Percentiles rank a stretch among this genome's conserved stretches.
Conservation (phyloP, 2,113 vertebrate genomes). For the Passer montanus region DNA sequence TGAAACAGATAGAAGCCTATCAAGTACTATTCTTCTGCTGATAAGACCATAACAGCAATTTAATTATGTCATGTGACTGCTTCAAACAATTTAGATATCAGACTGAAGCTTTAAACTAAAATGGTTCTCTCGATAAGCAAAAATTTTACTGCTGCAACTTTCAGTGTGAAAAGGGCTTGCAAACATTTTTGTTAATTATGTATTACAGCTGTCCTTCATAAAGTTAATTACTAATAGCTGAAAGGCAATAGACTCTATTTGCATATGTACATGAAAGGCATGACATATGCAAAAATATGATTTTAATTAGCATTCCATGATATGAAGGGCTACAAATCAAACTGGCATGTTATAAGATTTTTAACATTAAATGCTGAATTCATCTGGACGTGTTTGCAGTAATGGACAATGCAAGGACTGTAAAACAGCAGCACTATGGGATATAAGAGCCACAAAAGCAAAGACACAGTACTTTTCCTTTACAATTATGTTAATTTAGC, state of each 20-base stretch:
- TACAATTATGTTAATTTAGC: constrained; percentile 28
- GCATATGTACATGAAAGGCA: constrained; percentile 96
- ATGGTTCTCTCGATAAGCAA: constrained; percentile 65
- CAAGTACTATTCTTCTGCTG: not conserved
- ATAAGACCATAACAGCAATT: constrained; percentile 28
- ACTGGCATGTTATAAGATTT: constrained; percentile 92
- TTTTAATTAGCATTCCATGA: constrained; percentile 97
- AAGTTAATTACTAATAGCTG: constrained; percentile 98
- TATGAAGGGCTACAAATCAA: constrained; percentile 94
- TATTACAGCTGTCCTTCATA: constrained; percentile 99
- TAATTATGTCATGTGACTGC: constrained; percentile 50
- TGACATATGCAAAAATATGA: constrained; percentile 96
- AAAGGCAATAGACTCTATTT: constrained; percentile 93
- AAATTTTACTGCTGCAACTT: constrained; percentile 82
- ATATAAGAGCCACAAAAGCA: constrained; percentile 30
- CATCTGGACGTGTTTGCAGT: constrained; percentile 82
- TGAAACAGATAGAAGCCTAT: constrained; percentile 32
- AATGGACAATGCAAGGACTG: constrained; percentile 64
- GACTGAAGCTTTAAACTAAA: constrained; percentile 61
- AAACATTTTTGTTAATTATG: constrained; percentile 99
- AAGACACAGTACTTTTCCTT: constrained; percentile 21
- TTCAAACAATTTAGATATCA: constrained; percentile 67
- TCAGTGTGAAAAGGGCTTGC: constrained; percentile 86
- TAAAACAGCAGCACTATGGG: constrained; percentile 23
- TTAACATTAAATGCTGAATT: constrained; percentile 86